Evolutionary conservation across 2,797 vertebrate genomes (phyloP).

Genomic region (Enteromius paludinosus): DNA sequence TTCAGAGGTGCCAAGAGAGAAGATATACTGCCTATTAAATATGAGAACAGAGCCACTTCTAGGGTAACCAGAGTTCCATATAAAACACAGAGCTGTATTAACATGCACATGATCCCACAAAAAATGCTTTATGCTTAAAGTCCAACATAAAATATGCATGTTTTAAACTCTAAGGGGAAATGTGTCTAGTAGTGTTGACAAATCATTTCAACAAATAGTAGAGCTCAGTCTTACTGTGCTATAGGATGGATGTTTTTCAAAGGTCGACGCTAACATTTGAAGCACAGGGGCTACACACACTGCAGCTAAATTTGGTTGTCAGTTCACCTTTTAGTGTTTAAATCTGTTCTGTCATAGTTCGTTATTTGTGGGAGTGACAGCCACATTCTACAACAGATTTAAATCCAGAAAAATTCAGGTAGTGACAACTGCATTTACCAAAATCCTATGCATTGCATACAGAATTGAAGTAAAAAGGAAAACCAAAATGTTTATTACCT

Average conservation of each 20-base stretch:
- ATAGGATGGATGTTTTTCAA: slow-evolving; percentile 53
- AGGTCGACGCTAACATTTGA: slow-evolving; percentile 43
- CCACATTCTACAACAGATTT: not conserved
- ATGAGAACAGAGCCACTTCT: slow-evolving; percentile 68
- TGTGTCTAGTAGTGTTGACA: slow-evolving; percentile 33
- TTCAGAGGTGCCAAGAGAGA: slow-evolving; percentile 69
- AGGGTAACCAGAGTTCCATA: slow-evolving; percentile 67
- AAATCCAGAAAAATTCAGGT: not conserved
- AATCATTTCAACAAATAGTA: slow-evolving; percentile 40
- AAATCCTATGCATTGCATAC: not conserved
- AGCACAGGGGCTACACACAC: not conserved
- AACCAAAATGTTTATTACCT: not conserved
- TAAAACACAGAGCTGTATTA: slow-evolving; percentile 62
- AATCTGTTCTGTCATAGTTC: not conserved
- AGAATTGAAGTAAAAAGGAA: not conserved
- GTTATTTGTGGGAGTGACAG: not conserved
- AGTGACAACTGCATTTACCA: not conserved
- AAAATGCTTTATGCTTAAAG: slow-evolving; percentile 46
- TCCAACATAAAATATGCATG: slow-evolving; percentile 52
- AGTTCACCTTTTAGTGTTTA: not conserved
- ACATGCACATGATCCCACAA: slow-evolving; percentile 52
- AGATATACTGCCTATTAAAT: slow-evolving; percentile 75
- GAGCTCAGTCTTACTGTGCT: slow-evolving; percentile 41
- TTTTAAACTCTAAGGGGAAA: slow-evolving; percentile 35
- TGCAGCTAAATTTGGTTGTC: not conserved